Conservation (phyloP, 1,140 invertebrate genomes). For the Drosophila seguyi region DNA sequence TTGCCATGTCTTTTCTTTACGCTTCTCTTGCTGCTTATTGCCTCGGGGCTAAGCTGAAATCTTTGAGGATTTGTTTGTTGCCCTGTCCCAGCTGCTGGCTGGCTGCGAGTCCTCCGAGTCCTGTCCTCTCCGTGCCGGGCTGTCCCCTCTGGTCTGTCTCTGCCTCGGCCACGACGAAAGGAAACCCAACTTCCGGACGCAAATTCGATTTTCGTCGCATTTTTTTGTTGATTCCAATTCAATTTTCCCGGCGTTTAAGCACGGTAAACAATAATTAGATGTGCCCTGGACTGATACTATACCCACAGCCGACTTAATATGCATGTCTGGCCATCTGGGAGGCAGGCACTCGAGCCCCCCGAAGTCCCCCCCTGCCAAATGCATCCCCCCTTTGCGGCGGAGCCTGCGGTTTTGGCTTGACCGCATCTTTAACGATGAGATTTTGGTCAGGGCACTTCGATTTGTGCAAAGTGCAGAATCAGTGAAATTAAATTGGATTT, state of each 20-base stretch:
- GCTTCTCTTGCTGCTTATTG: conserved; percentile 70
- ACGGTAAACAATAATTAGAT: conserved; percentile 82
- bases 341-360: not conserved
- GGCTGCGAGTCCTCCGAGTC: conserved; percentile 19
- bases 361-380: conserved; percentile 12
- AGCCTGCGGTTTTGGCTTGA: conserved; percentile 44
- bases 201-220: conserved; percentile 78
- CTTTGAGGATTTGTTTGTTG: conserved; percentile 72
- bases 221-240: conserved; percentile 77
- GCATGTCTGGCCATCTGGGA: conserved; percentile 32
- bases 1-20: conserved; percentile 57
- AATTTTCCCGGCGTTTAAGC: conserved; percentile 79
- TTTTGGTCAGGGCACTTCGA: conserved; percentile 68
- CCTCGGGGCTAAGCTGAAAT: conserved; percentile 63
- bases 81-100: conserved; percentile 36
- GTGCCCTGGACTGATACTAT: conserved; percentile 38
- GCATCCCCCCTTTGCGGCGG: conserved; percentile 43
- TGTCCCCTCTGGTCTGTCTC: not conserved
- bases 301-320: conserved; percentile 25
- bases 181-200: conserved; percentile 65
- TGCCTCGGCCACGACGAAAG: conserved; percentile 27
- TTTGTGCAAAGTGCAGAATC: conserved; percentile 80
- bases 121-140: conserved; percentile 27
- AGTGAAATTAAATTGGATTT: conserved; percentile 83
- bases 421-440: conserved; percentile 66